Evolutionary conservation across 2,113 vertebrate genomes (phyloP), one percentile per base, ranked within the genome.

Genomic region (Hystrix brachyura): DNA sequence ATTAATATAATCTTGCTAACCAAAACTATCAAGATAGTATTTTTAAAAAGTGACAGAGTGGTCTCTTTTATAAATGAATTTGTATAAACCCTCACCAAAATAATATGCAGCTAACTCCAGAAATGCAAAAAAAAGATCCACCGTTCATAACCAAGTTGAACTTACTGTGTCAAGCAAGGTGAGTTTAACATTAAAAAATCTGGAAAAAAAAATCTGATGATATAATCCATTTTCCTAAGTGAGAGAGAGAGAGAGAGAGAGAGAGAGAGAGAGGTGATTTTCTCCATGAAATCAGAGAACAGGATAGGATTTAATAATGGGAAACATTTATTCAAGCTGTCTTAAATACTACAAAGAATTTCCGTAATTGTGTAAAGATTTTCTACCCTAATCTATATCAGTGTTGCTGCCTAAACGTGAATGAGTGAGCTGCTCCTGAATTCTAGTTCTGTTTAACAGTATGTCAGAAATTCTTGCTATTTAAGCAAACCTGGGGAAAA

Each of bases 401-500:
- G 82, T 92, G 5, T 87, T n/a, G 5, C 3, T 89, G 72, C 19
- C 15, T 80, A 64, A 85, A 59, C 32, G 55, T 48, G 7, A 18
- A 76, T 64, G 21, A 72, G 1, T 74, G 53, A 76, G 2, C n/a
- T 69, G 1, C 13, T 69, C 17, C 46, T 34, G 2, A 72, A 79
- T 15, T 43, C 38, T 71, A 2, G 38, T 87, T 96, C 34, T 92
- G 17, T 53, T 93, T 67, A 72, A 51, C 12, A 64, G 2, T 32
- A 10, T 83, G n/a, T n/a, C 25, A 89, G 34, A 88, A 84, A 91
- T 88, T 87, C 25, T 91, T 69, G 29, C 53, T 3, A 48, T 13
- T 71, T 43, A 1, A 48, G 6, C 53, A 34, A 81, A 34, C 18
- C 62, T 0, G 38, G 21, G 5, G 0, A 0, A 6, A 34, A 60